Evolutionary conservation across 1,140 invertebrate species (phyloP).

Genomic region (Parasteatoda tepidariorum): DNA sequence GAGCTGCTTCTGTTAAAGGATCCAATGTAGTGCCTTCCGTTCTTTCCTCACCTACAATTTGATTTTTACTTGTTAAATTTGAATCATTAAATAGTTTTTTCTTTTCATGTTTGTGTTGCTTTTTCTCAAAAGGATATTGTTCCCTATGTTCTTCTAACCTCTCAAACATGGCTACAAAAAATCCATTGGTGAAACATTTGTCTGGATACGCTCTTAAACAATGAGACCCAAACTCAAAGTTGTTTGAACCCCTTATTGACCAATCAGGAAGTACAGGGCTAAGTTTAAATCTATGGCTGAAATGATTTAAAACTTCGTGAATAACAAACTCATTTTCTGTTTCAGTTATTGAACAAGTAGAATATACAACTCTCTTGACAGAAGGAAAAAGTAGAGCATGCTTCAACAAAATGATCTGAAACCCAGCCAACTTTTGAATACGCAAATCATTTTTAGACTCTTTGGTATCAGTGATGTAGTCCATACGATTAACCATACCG

Average conservation of each 20-base stretch:
- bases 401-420: slow-evolving; percentile 87
- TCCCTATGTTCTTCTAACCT: background rate
- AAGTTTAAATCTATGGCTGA: slow-evolving; percentile 63
- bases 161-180: slow-evolving; percentile 92
- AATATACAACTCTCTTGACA: slow-evolving; percentile 89
- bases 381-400: slow-evolving; percentile 88
- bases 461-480: slow-evolving; percentile 67
- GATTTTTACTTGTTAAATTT: too few relatives aligned
- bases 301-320: slow-evolving; percentile 70
- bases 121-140: background rate
- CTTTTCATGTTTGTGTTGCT: background rate
- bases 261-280: slow-evolving; percentile 65
- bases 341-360: slow-evolving; percentile 89
- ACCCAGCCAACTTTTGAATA: slow-evolving; percentile 78
- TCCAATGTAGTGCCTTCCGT: too few relatives aligned
- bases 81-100: too few relatives aligned
- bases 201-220: slow-evolving; percentile 84
- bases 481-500: slow-evolving; percentile 78
- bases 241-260: slow-evolving; percentile 65
- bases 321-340: slow-evolving; percentile 95
- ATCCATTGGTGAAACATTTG: slow-evolving; percentile 87
- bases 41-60: too few relatives aligned
- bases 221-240: slow-evolving; percentile 70
- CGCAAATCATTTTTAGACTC: slow-evolving; percentile 68
- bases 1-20: too few relatives aligned